Base-by-base conservation (phyloP, 1,140 invertebrate species). In the Pteromalus puparum region DNA sequence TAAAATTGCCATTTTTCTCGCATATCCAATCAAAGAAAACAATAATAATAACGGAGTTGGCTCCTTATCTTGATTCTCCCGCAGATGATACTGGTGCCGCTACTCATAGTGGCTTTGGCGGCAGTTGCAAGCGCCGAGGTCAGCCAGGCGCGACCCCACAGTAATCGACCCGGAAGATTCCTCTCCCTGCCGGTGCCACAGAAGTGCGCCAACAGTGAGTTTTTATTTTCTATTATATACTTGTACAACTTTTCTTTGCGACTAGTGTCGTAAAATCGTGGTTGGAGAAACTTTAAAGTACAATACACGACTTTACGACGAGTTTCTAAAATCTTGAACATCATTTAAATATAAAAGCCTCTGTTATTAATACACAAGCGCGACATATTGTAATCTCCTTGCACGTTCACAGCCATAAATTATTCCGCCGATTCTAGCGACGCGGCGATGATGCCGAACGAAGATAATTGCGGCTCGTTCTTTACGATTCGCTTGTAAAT, bases 171-270 rank as follows among this genome's bases (percentile, higher is more conserved):
- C 65, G 96, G 96, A 89, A 94, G 97, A 90, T 97, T 97, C 93
- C 94, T 97, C 78, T 96, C 96, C 74, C 94, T 97, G 80, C 97
- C 97, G 30, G 94, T 95, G 82, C 94, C 97, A 85, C 94, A 96
- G 89, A 97, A 97, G 94, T 97, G 97, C 93, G 94, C 96, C 53
- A 96, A 95, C 92, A 95, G 97, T 97, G 94, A 97, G 96, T 96
- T 26, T 87, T 82, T 34, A 34, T 53, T 70, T 9, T 81, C 15
- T 34, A 53, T 0, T 4, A 42, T 42, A 42, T 10, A 48, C 53
- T 30, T 0, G 42, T 46, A 21, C n/a, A 34, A 34, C 5, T 34
- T 5, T 5, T 34, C 30, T n/a, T n/a, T n/a, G n/a, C n/a, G n/a
- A n/a, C n/a, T n/a, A n/a, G n/a, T n/a, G n/a, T n/a, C n/a, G n/a